Evolutionary conservation across 2,797 vertebrate species (phyloP).

Genomic region (Muraenolepis orangiensis): DNA sequence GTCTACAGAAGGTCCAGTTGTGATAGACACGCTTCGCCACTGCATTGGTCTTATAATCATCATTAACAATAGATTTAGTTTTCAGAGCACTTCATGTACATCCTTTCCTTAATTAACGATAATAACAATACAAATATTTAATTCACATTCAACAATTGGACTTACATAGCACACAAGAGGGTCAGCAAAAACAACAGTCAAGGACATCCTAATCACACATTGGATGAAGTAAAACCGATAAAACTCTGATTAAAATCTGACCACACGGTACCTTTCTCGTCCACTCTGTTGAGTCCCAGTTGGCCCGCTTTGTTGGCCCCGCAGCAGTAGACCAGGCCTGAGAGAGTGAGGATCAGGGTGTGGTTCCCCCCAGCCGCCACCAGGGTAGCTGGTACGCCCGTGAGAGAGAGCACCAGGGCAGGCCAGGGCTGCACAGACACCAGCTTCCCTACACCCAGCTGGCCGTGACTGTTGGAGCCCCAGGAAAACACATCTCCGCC

Average conservation of each 20-base stretch:
- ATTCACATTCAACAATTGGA: background rate
- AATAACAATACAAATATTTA: background rate
- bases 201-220: background rate
- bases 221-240: too few relatives aligned
- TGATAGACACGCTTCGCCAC: too few relatives aligned
- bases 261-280: conserved; percentile 59
- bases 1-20: too few relatives aligned
- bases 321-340: conserved; percentile 83
- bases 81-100: too few relatives aligned
- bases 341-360: conserved; percentile 79
- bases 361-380: conserved; percentile 79
- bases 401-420: conserved; percentile 65
- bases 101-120: too few relatives aligned
- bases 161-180: background rate
- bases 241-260: too few relatives aligned
- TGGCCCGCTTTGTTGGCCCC: conserved; percentile 83
- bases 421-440: conserved; percentile 26
- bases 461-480: conserved; percentile 84
- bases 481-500: conserved; percentile 83
- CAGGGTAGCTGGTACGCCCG: conserved; percentile 78
- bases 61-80: too few relatives aligned
- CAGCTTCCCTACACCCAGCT: conserved; percentile 79
- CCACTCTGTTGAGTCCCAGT: conserved; percentile 77
- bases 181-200: background rate
- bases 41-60: too few relatives aligned